These are phyloP conservation scores for Acromyrmex heyeri DNA, from an alignment of 1,140 invertebrate species.

Conservation along the genomic window DNA sequence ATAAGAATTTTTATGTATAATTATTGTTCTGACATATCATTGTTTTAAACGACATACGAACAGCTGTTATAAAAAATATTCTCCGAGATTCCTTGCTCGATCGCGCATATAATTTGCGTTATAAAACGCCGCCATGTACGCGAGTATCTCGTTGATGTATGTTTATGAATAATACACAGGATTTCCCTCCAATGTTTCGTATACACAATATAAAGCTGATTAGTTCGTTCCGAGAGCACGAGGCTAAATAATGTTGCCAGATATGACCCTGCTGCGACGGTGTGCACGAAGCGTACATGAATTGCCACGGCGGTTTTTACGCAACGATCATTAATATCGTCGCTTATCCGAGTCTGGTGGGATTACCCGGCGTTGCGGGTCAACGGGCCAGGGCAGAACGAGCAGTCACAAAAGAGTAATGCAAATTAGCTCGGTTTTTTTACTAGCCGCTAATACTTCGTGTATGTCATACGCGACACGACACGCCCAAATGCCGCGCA, in stretches of 20 bases:
- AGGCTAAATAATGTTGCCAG: constrained; percentile 66
- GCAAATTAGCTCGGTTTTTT: constrained; percentile 69
- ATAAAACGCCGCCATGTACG: constrained; percentile 8
- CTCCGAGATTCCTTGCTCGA: constrained; percentile 31
- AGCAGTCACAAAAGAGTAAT: constrained; percentile 66
- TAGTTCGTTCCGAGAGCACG: constrained; percentile 64
- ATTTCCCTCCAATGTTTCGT: constrained; percentile 25
- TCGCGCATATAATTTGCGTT: constrained; percentile 39
- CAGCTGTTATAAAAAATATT: constrained; percentile 39
- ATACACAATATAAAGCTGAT: constrained; percentile 66
- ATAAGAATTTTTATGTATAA: background rate
- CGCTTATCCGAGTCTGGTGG: constrained; percentile 70
- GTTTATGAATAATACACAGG: constrained; percentile 57
- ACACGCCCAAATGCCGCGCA: constrained; percentile 57
- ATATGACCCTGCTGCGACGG: constrained; percentile 60
- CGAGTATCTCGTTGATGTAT: constrained; percentile 62
- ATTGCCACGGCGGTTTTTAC: constrained; percentile 59
- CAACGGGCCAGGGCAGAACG: constrained; percentile 37
- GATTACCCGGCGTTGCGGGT: constrained; percentile 58
- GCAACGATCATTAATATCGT: constrained; percentile 72
- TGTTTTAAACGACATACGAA: constrained; percentile 3
- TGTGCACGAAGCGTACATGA: constrained; percentile 39
- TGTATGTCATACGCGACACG: constrained; percentile 47
- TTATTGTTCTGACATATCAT: background rate
- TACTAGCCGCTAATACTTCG: background rate